phyloP scores from a whole-genome alignment of 1,140 invertebrate genomes.

The Atopsyche davidsoni region DNA sequence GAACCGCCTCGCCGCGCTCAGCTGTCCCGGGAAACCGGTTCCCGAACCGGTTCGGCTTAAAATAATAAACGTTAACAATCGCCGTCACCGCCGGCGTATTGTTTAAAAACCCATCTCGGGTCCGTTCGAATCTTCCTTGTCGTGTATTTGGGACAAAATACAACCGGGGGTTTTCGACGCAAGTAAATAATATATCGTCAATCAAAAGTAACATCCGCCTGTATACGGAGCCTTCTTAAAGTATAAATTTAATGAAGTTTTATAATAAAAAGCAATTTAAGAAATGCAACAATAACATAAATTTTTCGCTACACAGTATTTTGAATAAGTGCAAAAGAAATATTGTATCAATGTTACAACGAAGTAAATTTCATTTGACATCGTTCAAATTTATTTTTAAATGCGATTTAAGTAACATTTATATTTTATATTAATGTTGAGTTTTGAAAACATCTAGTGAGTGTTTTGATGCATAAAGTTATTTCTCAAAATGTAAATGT shows the following conservation, averaged over 20 bases:
- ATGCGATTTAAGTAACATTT: background rate
- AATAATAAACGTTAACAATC: slow-evolving; percentile 7
- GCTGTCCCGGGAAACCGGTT: slow-evolving; percentile 5
- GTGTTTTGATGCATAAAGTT: too few species aligned
- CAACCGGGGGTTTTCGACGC: too few species aligned
- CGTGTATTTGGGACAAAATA: background rate
- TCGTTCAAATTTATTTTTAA: background rate
- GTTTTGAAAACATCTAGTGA: too few species aligned
- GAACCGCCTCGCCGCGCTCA: background rate
- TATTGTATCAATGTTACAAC: too few species aligned
- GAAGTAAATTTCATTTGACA: background rate
- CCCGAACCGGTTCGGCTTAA: slow-evolving; percentile 4
- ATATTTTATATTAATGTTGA: too few species aligned
- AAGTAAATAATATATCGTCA: slow-evolving; percentile 7
- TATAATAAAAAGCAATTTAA: too few species aligned
- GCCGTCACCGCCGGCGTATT: background rate
- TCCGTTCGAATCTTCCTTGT: background rate
- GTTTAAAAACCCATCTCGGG: slow-evolving; percentile 1
- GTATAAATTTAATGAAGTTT: too few species aligned
- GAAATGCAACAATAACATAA: too few species aligned
- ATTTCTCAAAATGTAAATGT: too few species aligned
- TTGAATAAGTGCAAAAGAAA: too few species aligned
- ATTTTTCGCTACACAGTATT: too few species aligned
- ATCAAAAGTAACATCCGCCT: slow-evolving; percentile 3
- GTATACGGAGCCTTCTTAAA: too few species aligned